These are phyloP conservation scores for Atherinomorus stipes DNA, from an alignment of 2,113 vertebrate species.

Conservation along the genomic window DNA sequence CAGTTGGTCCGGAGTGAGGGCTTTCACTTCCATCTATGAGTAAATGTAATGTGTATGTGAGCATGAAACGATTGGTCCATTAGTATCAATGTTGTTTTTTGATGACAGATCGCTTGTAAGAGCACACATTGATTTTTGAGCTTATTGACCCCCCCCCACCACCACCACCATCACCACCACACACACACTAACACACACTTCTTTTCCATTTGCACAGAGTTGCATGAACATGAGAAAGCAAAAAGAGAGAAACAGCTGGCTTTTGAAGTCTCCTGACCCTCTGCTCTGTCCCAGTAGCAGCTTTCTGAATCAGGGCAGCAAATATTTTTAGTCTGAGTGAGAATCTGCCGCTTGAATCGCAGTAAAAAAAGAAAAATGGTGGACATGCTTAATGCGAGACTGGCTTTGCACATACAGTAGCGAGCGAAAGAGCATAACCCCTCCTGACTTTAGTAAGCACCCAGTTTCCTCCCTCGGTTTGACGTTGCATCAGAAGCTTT, in stretches of 20 bases:
- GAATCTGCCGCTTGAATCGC: conserved; percentile 19
- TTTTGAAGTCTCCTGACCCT: conserved; percentile 23
- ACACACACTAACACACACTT: too few species aligned
- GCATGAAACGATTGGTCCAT: conserved; percentile 65
- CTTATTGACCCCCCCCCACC: conserved; percentile 26
- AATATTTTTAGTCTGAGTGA: conserved; percentile 63
- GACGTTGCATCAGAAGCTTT: conserved; percentile 70
- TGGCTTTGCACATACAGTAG: conserved; percentile 4
- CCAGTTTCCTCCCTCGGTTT: conserved; percentile 57
- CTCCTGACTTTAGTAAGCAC: conserved; percentile 60
- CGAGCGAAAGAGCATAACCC: not conserved
- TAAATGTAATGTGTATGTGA: conserved; percentile 32
- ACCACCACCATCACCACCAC: conserved; percentile 11
- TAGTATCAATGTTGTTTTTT: conserved; percentile 69
- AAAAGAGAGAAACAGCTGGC: conserved; percentile 3
- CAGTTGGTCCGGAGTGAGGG: conserved; percentile 65
- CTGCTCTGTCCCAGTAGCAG: conserved; percentile 31
- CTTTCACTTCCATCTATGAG: conserved; percentile 59
- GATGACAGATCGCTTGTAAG: conserved; percentile 71
- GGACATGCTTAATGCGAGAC: conserved; percentile 20
- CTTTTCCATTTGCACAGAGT: conserved; percentile 49
- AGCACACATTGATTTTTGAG: conserved; percentile 74
- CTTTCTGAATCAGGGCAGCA: conserved; percentile 60
- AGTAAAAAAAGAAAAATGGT: conserved; percentile 20
- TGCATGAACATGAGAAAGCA: conserved; percentile 34